Percentiles rank a stretch among this genome's conserved stretches.
phyloP scores from a whole-genome alignment of 2,113 vertebrate species.

The Terrapene triunguis region DNA sequence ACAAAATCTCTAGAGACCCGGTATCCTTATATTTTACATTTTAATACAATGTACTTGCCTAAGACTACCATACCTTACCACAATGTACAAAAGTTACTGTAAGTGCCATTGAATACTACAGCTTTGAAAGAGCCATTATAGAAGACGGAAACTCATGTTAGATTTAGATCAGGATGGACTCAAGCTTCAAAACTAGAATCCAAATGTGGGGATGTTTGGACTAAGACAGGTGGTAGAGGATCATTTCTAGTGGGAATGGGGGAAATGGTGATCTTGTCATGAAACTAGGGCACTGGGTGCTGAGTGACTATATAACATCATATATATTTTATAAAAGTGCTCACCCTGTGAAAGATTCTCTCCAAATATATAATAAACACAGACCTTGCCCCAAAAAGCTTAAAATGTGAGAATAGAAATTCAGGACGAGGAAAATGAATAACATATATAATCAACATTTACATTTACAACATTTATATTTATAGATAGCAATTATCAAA shows the following conservation, averaged over 20 bases:
- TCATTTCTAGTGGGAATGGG: not conserved
- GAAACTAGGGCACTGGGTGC: not conserved
- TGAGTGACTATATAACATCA: not conserved
- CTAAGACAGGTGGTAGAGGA: constrained; percentile 23
- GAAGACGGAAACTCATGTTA: constrained; percentile 49
- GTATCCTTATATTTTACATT: not conserved
- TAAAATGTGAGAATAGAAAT: not conserved
- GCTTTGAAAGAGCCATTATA: constrained; percentile 28
- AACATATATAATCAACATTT: not conserved
- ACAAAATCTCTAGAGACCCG: not conserved
- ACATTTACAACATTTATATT: not conserved
- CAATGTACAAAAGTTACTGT: not conserved
- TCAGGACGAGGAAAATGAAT: not conserved
- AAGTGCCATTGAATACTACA: not conserved
- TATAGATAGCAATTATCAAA: not conserved
- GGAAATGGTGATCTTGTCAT: not conserved
- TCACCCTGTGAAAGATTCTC: not conserved
- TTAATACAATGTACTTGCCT: not conserved
- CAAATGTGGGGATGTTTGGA: constrained; percentile 46
- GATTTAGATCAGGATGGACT: constrained; percentile 44
- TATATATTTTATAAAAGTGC: not conserved
- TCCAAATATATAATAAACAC: not conserved
- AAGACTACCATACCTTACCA: rapidly evolving
- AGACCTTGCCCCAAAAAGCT: not conserved
- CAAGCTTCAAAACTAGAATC: constrained; percentile 45